Conservation (phyloP, 2,888 invertebrate species). For the Pyrrhosoma nymphula region DNA sequence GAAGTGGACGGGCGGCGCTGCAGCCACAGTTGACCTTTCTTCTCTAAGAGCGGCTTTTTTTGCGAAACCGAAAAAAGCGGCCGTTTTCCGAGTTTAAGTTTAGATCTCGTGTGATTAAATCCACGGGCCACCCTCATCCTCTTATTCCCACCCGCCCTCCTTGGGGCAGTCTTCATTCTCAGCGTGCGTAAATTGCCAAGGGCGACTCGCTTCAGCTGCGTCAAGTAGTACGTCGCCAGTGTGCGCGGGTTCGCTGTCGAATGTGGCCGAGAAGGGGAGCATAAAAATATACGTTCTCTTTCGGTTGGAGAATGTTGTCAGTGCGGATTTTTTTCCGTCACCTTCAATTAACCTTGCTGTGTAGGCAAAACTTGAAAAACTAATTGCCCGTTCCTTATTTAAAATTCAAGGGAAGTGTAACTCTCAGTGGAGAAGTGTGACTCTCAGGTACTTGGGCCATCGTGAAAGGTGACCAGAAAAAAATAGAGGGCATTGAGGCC, state of each 20-base stretch:
- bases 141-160: background rate
- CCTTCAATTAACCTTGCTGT: no score
- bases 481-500: background rate
- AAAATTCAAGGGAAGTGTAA: no score
- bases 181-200: background rate
- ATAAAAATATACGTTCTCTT: background rate
- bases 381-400: no score
- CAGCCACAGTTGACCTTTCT: background rate
- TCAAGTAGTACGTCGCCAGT: no score
- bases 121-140: background rate
- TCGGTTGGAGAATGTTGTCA: background rate
- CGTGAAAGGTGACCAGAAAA: no score
- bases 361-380: no score
- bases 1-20: background rate
- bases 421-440: no score
- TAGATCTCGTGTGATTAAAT: slow-evolving; percentile 8
- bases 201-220: background rate
- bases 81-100: slow-evolving; percentile 27
- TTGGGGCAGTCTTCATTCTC: background rate
- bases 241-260: background rate
- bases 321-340: background rate
- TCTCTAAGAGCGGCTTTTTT: background rate
- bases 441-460: no score
- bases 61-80: slow-evolving; percentile 8
- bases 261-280: background rate